Base-by-base conservation (phyloP, 2,797 vertebrate genomes). In the Sorex maritimensis region DNA sequence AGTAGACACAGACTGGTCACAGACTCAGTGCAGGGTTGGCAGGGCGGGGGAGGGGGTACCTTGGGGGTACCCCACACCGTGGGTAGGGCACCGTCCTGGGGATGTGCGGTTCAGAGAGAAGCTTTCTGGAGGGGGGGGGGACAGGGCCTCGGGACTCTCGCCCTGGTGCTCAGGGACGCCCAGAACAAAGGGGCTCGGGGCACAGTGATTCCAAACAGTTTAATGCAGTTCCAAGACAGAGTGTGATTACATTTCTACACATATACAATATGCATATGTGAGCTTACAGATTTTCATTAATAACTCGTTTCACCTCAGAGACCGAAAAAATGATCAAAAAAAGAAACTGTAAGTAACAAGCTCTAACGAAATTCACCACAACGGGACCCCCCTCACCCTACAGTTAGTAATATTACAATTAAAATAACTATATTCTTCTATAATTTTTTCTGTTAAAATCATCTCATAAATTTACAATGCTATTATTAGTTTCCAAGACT, bases 191-290 rank as follows among this genome's bases (percentile, higher is more conserved):
- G 58, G 93, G 73, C 81, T 68, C 78, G 41, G 92, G 52, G 84
- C 98, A 98, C 98, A 98, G 99, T 99, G 99, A 99, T 98, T 99
- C 98, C 99, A 98, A 98, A 99, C 99, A 99, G 99, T 99, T 99
- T 99, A 99, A 99, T 99, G 99, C 99, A 99, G 99, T 99, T 99
- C 98, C 99, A 99, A 99, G 99, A 99, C 99, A 99, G 99, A 99
- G 99, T 99, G 99, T 99, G 99, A 99, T 99, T 99, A 99, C 99
- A 99, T 99, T 99, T 99, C 99, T 99, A 99, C 99, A 99, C 99
- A 99, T 99, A 99, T 99, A 99, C 99, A 99, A 99, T 99, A 99
- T 99, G 99, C 99, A 99, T 99, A 99, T 99, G 99, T 99, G 99
- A 99, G 99, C 98, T 99, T 99, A 99, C 99, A 99, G 99, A 99